A percentile compares a stretch with the other conserved stretches of the same genome.
Conservation (phyloP, 2,797 vertebrate genomes). For the Helicolenus hilgendorfi region DNA sequence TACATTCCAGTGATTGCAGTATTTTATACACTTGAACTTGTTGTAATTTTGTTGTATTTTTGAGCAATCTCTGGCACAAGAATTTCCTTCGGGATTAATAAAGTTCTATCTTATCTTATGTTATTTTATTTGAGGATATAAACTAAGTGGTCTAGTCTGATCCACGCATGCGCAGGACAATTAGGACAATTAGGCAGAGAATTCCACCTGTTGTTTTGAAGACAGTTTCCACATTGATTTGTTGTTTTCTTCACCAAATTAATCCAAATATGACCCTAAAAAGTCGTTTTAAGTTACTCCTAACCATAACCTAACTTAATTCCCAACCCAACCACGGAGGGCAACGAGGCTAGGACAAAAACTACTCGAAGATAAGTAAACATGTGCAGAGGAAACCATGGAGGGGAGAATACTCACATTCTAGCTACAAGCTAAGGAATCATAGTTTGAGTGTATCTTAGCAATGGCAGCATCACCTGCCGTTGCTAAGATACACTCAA, state of each 20-base stretch:
- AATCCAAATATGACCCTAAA: fast-evolving
- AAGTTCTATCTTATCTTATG: too few species aligned
- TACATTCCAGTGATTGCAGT: too few species aligned
- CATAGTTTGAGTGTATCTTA: too few species aligned
- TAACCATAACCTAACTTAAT: neutral
- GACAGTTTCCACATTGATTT: neutral
- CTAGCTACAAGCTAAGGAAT: too few species aligned
- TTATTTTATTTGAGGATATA: too few species aligned
- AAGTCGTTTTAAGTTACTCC: neutral
- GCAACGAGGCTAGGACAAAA: neutral
- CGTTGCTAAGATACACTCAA: neutral
- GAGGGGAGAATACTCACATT: too few species aligned
- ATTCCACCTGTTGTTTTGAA: neutral
- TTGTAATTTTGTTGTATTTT: too few species aligned
- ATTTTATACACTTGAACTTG: too few species aligned
- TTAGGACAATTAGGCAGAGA: neutral
- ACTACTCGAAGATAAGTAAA: neutral
- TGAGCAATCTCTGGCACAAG: too few species aligned
- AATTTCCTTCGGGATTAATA: too few species aligned
- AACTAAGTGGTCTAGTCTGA: neutral
- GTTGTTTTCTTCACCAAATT: neutral
- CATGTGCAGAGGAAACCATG: too few species aligned
- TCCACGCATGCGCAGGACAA: neutral
- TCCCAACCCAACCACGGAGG: neutral
- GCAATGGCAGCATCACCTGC: neutral